These are phyloP conservation scores for Siniperca chuatsi DNA, from an alignment of 2,113 vertebrate species.

Conservation along the genomic window DNA sequence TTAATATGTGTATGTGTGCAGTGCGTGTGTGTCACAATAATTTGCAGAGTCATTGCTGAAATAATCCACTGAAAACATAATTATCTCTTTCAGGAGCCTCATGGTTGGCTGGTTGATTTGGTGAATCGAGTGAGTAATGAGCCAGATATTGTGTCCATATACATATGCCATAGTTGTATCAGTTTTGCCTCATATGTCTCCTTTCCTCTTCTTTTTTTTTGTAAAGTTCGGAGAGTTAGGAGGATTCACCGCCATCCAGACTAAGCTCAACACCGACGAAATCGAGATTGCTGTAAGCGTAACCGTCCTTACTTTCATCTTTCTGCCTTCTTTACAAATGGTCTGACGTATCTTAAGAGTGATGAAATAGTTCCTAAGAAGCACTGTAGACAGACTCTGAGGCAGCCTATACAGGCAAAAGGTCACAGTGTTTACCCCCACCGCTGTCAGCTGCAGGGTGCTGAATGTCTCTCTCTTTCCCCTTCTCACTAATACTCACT, in stretches of 20 bases:
- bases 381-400: slow-evolving; percentile 13
- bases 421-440: slow-evolving; percentile 53
- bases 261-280: slow-evolving; percentile 93
- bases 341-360: neutral
- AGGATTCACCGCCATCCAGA: slow-evolving; percentile 96
- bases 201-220: neutral
- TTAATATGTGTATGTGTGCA: neutral
- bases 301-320: neutral
- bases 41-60: slow-evolving; percentile 18
- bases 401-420: slow-evolving; percentile 52
- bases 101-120: slow-evolving; percentile 99
- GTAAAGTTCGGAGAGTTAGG: slow-evolving; percentile 96
- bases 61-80: slow-evolving; percentile 27
- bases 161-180: neutral
- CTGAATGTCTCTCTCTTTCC: slow-evolving; percentile 58
- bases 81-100: slow-evolving; percentile 91
- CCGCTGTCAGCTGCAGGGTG: slow-evolving; percentile 57
- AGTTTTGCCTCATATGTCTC: neutral
- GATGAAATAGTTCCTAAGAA: slow-evolving; percentile 16
- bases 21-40: neutral
- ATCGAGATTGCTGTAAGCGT: slow-evolving; percentile 95
- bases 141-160: neutral
- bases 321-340: neutral
- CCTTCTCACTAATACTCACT: slow-evolving; percentile 37
- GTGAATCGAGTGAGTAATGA: slow-evolving; percentile 92